Conservation (phyloP, 2,113 vertebrate genomes). For the Ivindomyrus marchei region DNA sequence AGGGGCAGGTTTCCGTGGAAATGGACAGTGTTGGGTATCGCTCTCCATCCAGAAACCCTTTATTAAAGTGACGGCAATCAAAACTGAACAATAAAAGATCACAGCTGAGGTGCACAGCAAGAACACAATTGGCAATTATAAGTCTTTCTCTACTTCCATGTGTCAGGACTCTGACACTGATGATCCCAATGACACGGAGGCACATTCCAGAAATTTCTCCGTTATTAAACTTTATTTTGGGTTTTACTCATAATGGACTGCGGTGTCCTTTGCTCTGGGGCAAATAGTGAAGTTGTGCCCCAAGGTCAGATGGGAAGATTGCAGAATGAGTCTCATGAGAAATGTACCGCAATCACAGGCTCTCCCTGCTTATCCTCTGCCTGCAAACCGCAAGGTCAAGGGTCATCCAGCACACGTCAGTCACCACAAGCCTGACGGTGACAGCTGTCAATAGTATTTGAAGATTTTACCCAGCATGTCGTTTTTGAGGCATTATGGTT, state of each 20-base stretch:
- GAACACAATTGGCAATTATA: background rate
- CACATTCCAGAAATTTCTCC: slow-evolving; percentile 49
- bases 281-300: slow-evolving; percentile 19
- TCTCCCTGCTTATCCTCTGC: slow-evolving; percentile 34
- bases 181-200: slow-evolving; percentile 2
- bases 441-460: background rate
- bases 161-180: slow-evolving; percentile 12
- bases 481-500: background rate
- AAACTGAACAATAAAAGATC: background rate
- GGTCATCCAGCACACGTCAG: slow-evolving; percentile 32
- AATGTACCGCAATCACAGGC: slow-evolving; percentile 25
- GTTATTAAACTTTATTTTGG: slow-evolving; percentile 55
- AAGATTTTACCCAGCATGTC: background rate
- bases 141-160: background rate
- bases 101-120: background rate
- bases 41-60: background rate
- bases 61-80: background rate
- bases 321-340: slow-evolving; percentile 37
- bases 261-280: slow-evolving; percentile 31
- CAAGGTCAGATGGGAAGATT: slow-evolving; percentile 40
- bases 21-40: background rate
- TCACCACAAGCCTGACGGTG: background rate
- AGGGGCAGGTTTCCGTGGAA: slow-evolving; percentile 2
- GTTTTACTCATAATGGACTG: slow-evolving; percentile 41
- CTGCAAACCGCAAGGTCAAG: slow-evolving; percentile 39